Percentiles rank a stretch among this genome's conserved stretches.
These are phyloP conservation scores for Rhinogobio ventralis DNA, from an alignment of 2,797 vertebrate species.

Conservation along the genomic window DNA sequence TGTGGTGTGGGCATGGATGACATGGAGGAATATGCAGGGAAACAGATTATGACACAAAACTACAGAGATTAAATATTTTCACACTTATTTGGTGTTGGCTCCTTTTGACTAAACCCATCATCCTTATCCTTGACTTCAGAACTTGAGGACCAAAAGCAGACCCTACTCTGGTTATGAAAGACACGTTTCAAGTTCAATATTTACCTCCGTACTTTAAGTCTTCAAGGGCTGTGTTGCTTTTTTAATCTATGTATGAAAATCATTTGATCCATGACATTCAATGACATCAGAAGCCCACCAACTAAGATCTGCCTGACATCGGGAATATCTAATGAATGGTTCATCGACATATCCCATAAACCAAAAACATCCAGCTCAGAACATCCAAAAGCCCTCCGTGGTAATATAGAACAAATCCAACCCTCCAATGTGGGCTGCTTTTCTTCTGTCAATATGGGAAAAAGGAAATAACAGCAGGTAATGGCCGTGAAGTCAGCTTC, in stretches of 20 bases:
- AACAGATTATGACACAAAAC: slow-evolving; percentile 42
- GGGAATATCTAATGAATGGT: slow-evolving; percentile 23
- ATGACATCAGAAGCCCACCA: neutral
- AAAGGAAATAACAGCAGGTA: slow-evolving; percentile 40
- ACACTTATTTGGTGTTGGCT: slow-evolving; percentile 19
- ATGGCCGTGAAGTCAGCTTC: slow-evolving; percentile 39
- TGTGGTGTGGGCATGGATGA: slow-evolving; percentile 4
- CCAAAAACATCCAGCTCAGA: slow-evolving; percentile 31
- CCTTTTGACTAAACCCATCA: neutral
- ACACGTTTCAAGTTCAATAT: neutral
- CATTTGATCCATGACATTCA: slow-evolving; percentile 11
- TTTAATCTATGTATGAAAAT: slow-evolving; percentile 4
- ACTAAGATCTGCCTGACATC: slow-evolving; percentile 17
- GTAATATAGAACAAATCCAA: slow-evolving; percentile 41
- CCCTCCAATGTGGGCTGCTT: slow-evolving; percentile 36
- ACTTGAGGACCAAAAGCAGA: neutral
- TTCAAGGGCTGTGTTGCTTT: neutral
- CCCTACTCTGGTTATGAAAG: neutral
- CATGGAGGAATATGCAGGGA: slow-evolving; percentile 2
- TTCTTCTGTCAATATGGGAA: slow-evolving; percentile 30
- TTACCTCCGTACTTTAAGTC: slow-evolving; percentile 5
- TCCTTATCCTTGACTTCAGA: slow-evolving; percentile 25
- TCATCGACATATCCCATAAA: slow-evolving; percentile 20
- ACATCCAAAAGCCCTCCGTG: slow-evolving; percentile 40
- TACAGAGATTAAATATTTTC: slow-evolving; percentile 32